Percentiles rank a stretch among this genome's conserved stretches.
Conservation (phyloP, 2,797 vertebrate species). For the Centropyge bicolor region DNA sequence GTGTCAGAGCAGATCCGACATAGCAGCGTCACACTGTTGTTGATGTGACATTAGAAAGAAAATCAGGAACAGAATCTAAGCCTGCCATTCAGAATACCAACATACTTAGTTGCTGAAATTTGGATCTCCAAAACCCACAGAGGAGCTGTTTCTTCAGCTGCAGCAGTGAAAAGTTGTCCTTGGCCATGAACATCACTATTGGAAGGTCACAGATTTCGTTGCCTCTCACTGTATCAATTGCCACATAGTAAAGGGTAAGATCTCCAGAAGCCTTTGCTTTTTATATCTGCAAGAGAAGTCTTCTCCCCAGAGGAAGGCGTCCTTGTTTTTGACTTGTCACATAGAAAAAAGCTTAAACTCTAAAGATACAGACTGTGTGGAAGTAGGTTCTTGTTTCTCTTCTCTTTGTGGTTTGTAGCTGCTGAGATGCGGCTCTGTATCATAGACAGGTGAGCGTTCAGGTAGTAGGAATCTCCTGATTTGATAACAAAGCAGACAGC, state of each 20-base stretch:
- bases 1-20: background rate
- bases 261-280: conserved; percentile 34
- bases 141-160: background rate
- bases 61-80: background rate
- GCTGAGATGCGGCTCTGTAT: background rate
- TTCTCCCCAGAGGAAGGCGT: conserved; percentile 46
- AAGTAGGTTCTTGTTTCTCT: background rate
- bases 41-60: background rate
- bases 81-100: background rate
- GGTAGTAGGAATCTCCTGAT: background rate
- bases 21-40: background rate
- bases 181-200: background rate
- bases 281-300: conserved; percentile 30
- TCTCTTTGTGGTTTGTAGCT: conserved; percentile 1
- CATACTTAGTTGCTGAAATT: background rate
- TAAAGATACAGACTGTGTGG: conserved; percentile 45
- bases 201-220: conserved; percentile 1
- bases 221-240: background rate
- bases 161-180: background rate
- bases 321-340: conserved; percentile 46
- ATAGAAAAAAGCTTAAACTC: conserved; percentile 13
- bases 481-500: background rate
- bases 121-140: background rate
- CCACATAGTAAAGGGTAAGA: background rate
- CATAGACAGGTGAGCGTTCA: background rate